These are phyloP conservation scores for Papio anubis DNA, from an alignment of 2,113 vertebrate genomes.

Conservation along the genomic window DNA sequence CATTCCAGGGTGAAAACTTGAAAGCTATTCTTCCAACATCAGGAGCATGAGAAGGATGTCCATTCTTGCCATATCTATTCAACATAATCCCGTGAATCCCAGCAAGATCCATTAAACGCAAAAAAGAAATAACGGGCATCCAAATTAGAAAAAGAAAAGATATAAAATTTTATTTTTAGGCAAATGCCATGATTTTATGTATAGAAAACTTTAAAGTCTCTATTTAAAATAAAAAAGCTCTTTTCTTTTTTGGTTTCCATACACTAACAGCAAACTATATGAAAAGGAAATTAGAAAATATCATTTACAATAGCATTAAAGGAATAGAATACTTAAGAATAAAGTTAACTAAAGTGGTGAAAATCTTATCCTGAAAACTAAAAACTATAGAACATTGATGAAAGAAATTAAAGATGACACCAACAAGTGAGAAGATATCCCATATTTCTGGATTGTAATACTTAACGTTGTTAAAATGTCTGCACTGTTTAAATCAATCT, in stretches of 20 bases:
- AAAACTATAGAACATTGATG: neutral
- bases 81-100: neutral
- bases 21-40: neutral
- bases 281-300: neutral
- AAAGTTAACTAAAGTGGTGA: neutral
- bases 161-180: neutral
- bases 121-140: neutral
- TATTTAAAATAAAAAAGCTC: neutral
- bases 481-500: neutral
- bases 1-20: neutral
- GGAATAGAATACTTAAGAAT: neutral
- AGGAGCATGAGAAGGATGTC: neutral
- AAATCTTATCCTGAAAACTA: neutral
- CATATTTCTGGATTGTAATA: neutral
- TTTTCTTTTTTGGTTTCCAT: neutral
- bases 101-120: neutral
- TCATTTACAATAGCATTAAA: neutral
- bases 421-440: neutral
- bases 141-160: neutral
- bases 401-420: neutral
- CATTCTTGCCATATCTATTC: neutral
- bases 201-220: neutral
- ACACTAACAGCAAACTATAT: neutral
- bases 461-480: neutral
- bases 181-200: neutral